Evolutionary conservation across 92 coral and sea anemone genomes (phyloP).

Genomic region (Micromussa lordhowensis): DNA sequence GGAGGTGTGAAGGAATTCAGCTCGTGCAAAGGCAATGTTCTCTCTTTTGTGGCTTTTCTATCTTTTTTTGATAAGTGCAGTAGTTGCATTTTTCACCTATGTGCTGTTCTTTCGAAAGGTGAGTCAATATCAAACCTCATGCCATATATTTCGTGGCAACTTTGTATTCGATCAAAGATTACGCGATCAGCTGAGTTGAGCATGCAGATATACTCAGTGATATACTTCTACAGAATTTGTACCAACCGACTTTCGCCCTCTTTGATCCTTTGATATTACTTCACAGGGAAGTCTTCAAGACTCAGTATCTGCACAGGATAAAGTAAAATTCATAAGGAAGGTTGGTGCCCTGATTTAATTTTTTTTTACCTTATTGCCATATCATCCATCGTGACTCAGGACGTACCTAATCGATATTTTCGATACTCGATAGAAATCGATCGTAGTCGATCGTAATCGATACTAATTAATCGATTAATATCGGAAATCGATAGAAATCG

Average conservation of each 20-base stretch:
- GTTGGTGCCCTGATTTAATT: slow-evolving; percentile 10
- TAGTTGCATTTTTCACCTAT: slow-evolving; percentile 25
- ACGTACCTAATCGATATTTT: too few species aligned
- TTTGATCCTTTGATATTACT: neutral
- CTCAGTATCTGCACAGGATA: slow-evolving; percentile 49
- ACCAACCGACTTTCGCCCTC: neutral
- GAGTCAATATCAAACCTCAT: neutral
- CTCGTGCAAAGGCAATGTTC: slow-evolving; percentile 17
- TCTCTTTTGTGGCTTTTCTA: slow-evolving; percentile 45
- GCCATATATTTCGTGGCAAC: neutral
- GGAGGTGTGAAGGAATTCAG: slow-evolving; percentile 3
- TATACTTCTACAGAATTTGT: neutral
- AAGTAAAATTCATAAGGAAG: slow-evolving; percentile 58
- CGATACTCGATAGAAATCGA: too few species aligned
- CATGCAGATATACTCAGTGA: too few species aligned
- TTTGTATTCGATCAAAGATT: neutral
- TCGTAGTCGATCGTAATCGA: too few species aligned
- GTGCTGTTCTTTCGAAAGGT: slow-evolving; percentile 56
- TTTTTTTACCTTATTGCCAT: neutral
- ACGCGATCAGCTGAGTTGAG: neutral
- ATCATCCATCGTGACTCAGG: neutral
- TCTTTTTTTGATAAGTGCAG: slow-evolving; percentile 12
- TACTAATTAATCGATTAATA: too few species aligned
- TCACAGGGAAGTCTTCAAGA: slow-evolving; percentile 52
- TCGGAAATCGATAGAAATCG: too few species aligned